phyloP scores from a whole-genome alignment of 2,888 invertebrate genomes.

The Lasioglossum malachurum region DNA sequence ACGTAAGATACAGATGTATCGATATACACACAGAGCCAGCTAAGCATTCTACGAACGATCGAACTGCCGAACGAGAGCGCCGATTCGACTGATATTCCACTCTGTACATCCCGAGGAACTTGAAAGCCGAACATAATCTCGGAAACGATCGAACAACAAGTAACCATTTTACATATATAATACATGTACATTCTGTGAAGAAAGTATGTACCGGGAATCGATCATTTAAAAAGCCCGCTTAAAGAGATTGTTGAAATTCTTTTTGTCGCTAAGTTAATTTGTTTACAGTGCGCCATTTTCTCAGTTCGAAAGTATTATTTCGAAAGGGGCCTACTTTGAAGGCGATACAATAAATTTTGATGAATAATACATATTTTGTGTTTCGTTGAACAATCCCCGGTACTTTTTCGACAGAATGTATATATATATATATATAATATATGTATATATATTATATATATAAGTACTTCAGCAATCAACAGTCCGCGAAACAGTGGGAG shows the following conservation, averaged over 20 bases:
- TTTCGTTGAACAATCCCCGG: too few relatives aligned
- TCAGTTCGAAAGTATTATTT: too few relatives aligned
- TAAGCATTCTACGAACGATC: slow-evolving; percentile 82
- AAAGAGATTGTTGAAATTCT: too few relatives aligned
- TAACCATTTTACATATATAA: background rate
- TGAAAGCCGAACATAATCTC: slow-evolving; percentile 58
- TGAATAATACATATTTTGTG: too few relatives aligned
- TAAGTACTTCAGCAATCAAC: slow-evolving; percentile 1
- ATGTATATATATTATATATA: background rate
- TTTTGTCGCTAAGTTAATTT: too few relatives aligned
- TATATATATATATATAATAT: background rate
- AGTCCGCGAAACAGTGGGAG: slow-evolving; percentile 1
- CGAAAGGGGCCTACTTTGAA: too few relatives aligned
- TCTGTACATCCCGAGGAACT: background rate
- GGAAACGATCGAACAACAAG: slow-evolving; percentile 5
- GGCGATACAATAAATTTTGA: too few relatives aligned
- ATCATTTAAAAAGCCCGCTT: too few relatives aligned
- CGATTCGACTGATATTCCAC: slow-evolving; percentile 1
- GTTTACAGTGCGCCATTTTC: too few relatives aligned
- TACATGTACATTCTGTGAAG: background rate
- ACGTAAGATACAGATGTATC: slow-evolving; percentile 77
- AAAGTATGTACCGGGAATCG: too few relatives aligned
- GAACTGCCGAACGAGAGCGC: slow-evolving; percentile 72
- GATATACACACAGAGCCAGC: slow-evolving; percentile 83
- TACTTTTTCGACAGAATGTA: too few relatives aligned